Evolutionary conservation across 2,797 vertebrate species (phyloP).

Genomic region (Chelmon rostratus): DNA sequence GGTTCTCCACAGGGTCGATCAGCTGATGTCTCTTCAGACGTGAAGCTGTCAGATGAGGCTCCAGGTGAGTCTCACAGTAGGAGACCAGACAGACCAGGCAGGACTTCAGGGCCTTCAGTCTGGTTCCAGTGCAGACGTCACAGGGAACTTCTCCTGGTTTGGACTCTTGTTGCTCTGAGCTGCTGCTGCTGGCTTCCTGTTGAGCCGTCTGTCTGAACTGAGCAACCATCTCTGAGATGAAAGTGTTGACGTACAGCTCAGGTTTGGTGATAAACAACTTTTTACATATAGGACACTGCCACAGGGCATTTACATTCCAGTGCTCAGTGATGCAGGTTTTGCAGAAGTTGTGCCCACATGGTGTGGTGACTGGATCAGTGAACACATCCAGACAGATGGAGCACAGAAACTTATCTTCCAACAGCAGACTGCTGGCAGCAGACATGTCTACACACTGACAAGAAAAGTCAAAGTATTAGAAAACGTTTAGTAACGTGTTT

Average conservation of each 20-base stretch:
- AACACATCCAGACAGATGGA: slow-evolving; percentile 9
- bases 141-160: slow-evolving; percentile 20
- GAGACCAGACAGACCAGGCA: slow-evolving; percentile 37
- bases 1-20: slow-evolving; percentile 31
- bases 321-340: slow-evolving; percentile 2
- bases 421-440: neutral
- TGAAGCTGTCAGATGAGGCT: accelerated
- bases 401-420: too few relatives aligned
- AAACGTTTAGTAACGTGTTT: too few relatives aligned
- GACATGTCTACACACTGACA: neutral
- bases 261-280: neutral
- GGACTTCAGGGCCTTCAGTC: too few relatives aligned
- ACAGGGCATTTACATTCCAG: neutral
- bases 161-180: neutral
- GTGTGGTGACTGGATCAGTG: slow-evolving; percentile 15
- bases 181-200: neutral
- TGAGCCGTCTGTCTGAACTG: too few relatives aligned
- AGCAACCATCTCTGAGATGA: slow-evolving; percentile 1
- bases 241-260: neutral
- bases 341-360: slow-evolving; percentile 48
- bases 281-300: slow-evolving; percentile 6
- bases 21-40: neutral
- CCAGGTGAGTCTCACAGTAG: slow-evolving; percentile 36
- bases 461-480: neutral
- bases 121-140: too few relatives aligned